A percentile compares a stretch with the other conserved stretches of the same genome.
Evolutionary conservation across 2,888 invertebrate genomes (phyloP).

Genomic region (Scaptomyza parva): DNA sequence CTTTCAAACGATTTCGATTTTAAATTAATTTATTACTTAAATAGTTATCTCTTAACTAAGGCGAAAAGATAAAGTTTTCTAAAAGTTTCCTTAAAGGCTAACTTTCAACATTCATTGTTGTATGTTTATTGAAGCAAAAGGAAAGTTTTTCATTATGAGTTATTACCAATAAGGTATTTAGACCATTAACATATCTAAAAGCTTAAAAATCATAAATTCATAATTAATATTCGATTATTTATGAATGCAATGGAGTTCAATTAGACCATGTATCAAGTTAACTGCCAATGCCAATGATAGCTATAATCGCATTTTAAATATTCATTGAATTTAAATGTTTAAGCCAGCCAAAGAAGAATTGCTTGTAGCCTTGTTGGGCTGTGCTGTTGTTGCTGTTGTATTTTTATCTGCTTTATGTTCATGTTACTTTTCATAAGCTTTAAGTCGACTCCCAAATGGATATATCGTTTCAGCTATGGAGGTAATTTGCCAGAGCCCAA

Average conservation of each 20-base stretch:
- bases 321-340: not conserved
- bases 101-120: not conserved
- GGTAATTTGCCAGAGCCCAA: conserved; percentile 61
- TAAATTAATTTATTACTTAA: too few species aligned
- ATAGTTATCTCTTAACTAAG: too few species aligned
- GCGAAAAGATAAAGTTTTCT: too few species aligned
- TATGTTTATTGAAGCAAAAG: not conserved
- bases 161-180: not conserved
- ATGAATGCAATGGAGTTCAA: conserved; percentile 13
- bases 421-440: conserved; percentile 56
- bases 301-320: conserved; percentile 17
- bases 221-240: not conserved
- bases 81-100: too few species aligned
- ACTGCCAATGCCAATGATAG: conserved; percentile 5
- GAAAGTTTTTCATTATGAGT: not conserved
- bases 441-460: conserved; percentile 46
- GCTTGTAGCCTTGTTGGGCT: conserved; percentile 10
- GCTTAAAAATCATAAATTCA: not conserved
- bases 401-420: conserved; percentile 40
- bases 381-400: not conserved
- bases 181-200: not conserved
- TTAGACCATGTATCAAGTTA: conserved; percentile 14
- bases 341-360: conserved; percentile 7
- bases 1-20: too few species aligned
- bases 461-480: conserved; percentile 37